Conservation (phyloP, 2,797 vertebrate species). For the Coluber constrictor region DNA sequence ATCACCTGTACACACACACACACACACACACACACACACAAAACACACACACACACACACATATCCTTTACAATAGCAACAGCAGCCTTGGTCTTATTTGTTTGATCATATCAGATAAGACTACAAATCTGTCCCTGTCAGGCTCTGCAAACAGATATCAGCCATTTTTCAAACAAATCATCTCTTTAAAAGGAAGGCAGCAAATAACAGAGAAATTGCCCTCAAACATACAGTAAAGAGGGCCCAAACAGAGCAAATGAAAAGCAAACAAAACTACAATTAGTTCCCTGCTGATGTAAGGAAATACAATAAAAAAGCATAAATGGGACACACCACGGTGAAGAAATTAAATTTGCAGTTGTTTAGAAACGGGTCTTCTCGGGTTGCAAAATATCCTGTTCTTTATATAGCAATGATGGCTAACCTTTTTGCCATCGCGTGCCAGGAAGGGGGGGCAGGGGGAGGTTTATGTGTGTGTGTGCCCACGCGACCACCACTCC, state of each 20-base stretch:
- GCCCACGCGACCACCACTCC: too few species aligned
- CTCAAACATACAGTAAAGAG: conserved; percentile 29
- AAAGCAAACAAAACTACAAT: conserved; percentile 46
- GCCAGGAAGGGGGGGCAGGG: too few species aligned
- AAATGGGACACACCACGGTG: not conserved
- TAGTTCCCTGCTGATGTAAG: conserved; percentile 32
- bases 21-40: too few species aligned
- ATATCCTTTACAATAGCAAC: not conserved
- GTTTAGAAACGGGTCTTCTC: not conserved
- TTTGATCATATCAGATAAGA: not conserved
- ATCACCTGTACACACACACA: too few species aligned
- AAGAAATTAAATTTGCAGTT: not conserved
- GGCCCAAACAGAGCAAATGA: conserved; percentile 45
- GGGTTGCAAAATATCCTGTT: not conserved
- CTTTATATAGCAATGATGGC: not conserved
- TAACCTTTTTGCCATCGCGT: too few species aligned
- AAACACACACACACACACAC: too few species aligned
- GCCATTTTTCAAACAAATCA: conserved; percentile 32
- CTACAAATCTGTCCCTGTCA: not conserved
- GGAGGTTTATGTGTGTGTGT: too few species aligned
- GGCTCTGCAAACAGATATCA: conserved; percentile 40
- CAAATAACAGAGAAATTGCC: conserved; percentile 35
- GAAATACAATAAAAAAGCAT: conserved; percentile 35
- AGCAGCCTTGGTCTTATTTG: not conserved
- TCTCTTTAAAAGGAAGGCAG: conserved; percentile 37